Base-by-base conservation (phyloP, 2,797 vertebrate genomes). In the Peromyscus aztecus region DNA sequence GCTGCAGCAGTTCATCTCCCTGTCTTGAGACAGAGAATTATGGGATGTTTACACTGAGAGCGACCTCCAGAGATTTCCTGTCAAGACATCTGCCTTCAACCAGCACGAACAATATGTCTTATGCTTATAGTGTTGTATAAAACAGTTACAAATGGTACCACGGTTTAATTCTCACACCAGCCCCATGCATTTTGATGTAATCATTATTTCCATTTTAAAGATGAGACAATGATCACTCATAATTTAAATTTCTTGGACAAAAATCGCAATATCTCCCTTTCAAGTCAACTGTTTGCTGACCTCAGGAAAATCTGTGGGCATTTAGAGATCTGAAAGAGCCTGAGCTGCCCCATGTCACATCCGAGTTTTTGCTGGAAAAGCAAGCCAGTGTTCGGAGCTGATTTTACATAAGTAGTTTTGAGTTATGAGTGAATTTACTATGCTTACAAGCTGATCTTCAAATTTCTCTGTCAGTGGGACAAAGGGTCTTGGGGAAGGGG, bases 101-200 rank as follows among this genome's bases (percentile, higher is more conserved):
- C 71, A 77, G 91, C 85, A 80, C 14, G 43, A 88, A 76, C 85
- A 78, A 75, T 86, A 86, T 43, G 69, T 84, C 91, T 97, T 63
- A 78, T 4, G 55, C 86, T 90, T 96, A 73, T 0, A 59, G 71
- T 83, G 78, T 76, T 90, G 94, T 80, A 59, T 63, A 91, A 93
- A 95, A 89, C 90, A 80, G 91, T 93, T 81, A 91, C 75, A 94
- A 94, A 95, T 93, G 95, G 91, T 85, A 92, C 82, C 86, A 81
- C 52, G 29, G 87, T 95, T 92, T 94, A 92, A 94, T 95, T 94
- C 94, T 96, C 89, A 89, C 63, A 67, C 75, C 90, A 80, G 86
- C 92, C 78, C 92, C 76, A 76, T 94, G 94, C 90, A 95, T 96
- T 77, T 80, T 94, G 63, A 63, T 85, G 76, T 3, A 34, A 63